A percentile compares a stretch with the other conserved stretches of the same genome.
Evolutionary conservation across 2,113 vertebrate species (phyloP).

Genomic region (Malaclemys terrapin): DNA sequence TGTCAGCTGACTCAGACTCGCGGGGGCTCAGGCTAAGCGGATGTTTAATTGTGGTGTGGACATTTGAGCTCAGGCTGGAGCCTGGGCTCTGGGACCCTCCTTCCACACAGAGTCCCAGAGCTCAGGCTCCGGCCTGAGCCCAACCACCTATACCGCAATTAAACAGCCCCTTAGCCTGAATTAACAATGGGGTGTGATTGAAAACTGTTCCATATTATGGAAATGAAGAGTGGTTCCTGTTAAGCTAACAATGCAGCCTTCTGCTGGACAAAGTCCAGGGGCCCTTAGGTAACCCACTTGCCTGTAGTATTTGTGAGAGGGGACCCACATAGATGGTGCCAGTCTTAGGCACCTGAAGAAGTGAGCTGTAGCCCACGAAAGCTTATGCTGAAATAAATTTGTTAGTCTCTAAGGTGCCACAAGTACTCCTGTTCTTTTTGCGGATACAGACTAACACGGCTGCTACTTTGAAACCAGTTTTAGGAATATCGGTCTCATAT

Average conservation of each 20-base stretch:
- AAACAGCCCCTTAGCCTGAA: background rate
- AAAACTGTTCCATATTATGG: background rate
- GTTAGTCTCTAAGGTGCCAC: no score
- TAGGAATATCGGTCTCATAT: background rate
- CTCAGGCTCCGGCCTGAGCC: background rate
- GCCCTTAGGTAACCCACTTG: background rate
- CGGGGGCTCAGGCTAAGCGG: background rate
- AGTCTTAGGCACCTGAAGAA: background rate
- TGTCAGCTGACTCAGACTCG: background rate
- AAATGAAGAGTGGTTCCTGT: background rate
- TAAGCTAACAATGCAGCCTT: constrained; percentile 1
- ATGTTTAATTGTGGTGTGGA: background rate
- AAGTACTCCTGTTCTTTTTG: no score
- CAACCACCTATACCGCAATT: background rate
- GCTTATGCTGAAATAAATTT: no score
- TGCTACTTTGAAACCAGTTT: background rate
- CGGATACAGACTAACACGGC: no score
- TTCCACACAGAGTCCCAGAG: background rate
- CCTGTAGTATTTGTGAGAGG: background rate
- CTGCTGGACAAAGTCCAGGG: background rate
- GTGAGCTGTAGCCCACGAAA: no score
- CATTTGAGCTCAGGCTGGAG: no score
- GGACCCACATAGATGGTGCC: background rate
- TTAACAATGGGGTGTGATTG: background rate
- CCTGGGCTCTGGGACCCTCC: background rate